Evolutionary conservation across 2,113 vertebrate species (phyloP).

Genomic region (Jaculus jaculus): DNA sequence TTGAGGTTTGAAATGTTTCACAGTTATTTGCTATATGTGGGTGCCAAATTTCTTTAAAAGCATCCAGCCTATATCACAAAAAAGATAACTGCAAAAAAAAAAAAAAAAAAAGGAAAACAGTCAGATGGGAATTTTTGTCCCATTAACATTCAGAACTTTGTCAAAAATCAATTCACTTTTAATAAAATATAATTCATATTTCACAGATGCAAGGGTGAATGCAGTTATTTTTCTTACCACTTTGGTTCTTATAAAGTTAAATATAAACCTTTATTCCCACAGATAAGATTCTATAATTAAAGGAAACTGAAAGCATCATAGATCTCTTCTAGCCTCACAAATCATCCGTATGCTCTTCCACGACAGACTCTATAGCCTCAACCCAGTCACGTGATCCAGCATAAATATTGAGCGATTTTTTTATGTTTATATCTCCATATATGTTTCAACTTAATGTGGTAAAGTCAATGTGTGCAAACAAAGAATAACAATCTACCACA

Average conservation of each 20-base stretch:
- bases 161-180: constrained; percentile 58
- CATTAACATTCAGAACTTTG: constrained; percentile 73
- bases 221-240: constrained; percentile 53
- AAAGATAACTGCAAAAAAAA: constrained; percentile 61
- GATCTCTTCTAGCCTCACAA: constrained; percentile 47
- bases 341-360: neutral
- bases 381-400: constrained; percentile 19
- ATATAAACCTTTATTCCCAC: constrained; percentile 47
- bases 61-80: constrained; percentile 60
- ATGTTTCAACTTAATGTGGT: neutral
- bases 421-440: neutral
- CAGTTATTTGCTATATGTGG: constrained; percentile 77
- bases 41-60: constrained; percentile 18
- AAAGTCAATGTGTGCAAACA: constrained; percentile 53
- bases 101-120: constrained; percentile 67
- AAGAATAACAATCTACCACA: constrained; percentile 18
- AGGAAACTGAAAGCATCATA: constrained; percentile 56
- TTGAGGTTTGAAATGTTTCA: constrained; percentile 79
- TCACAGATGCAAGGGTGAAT: constrained; percentile 34
- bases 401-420: constrained; percentile 55
- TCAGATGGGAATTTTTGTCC: constrained; percentile 66
- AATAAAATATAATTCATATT: constrained; percentile 70
- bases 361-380: constrained; percentile 52
- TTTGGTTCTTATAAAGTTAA: constrained; percentile 54
- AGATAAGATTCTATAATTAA: constrained; percentile 52